Percentiles rank a stretch among this genome's conserved stretches.
Evolutionary conservation across 1,140 invertebrate species (phyloP).

Genomic region (Drosophila burlai): DNA sequence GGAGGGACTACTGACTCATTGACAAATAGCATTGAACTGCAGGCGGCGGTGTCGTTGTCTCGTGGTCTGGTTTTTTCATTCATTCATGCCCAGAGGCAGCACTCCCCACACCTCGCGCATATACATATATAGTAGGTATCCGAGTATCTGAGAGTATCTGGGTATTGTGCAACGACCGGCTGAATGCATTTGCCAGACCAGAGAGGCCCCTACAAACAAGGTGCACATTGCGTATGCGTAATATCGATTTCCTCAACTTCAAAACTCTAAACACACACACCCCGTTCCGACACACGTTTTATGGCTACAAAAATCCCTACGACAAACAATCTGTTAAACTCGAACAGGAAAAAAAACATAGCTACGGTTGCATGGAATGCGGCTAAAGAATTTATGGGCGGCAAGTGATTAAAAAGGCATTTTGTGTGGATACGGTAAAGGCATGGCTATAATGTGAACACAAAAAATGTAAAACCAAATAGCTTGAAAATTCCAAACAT

Average conservation of each 20-base stretch:
- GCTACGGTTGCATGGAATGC: constrained; percentile 21
- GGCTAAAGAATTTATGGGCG: constrained; percentile 33
- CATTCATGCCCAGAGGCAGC: constrained; percentile 19
- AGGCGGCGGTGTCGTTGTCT: constrained; percentile 45
- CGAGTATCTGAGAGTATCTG: constrained; percentile 15
- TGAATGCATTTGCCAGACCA: constrained; percentile 51
- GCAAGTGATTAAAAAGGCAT: constrained; percentile 33
- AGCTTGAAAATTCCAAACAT: constrained; percentile 18
- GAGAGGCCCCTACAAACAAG: constrained; percentile 18
- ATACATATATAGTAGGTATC: constrained; percentile 18
- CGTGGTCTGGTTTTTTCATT: constrained; percentile 51
- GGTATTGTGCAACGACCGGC: constrained; percentile 59
- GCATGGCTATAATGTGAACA: constrained; percentile 10
- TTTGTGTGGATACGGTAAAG: not conserved
- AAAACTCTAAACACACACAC: constrained; percentile 10
- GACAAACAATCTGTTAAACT: constrained; percentile 39
- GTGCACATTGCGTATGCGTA: constrained; percentile 44
- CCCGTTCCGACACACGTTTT: too few species aligned
- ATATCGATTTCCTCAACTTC: constrained; percentile 37
- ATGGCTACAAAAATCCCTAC: constrained; percentile 19
- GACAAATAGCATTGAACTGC: constrained; percentile 78
- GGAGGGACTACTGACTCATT: constrained; percentile 59
- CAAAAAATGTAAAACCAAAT: constrained; percentile 19
- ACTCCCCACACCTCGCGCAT: constrained; percentile 21
- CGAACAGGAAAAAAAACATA: constrained; percentile 3